phyloP scores from a whole-genome alignment of 2,113 vertebrate species.

The Phocoena sinus region DNA sequence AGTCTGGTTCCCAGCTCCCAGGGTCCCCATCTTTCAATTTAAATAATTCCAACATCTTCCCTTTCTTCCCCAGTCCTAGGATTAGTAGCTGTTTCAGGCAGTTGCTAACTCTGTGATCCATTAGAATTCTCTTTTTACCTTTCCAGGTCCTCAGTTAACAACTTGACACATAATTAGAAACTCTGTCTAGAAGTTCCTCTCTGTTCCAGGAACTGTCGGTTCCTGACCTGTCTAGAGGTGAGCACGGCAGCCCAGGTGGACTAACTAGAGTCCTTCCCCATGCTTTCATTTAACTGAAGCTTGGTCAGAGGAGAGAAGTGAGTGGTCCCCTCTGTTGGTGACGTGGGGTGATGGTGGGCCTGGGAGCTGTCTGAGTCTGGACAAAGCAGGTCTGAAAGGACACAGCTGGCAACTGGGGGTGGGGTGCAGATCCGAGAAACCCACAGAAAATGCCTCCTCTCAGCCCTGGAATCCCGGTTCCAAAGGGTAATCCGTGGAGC shows the following conservation, averaged over 20 bases:
- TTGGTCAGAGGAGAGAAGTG: neutral
- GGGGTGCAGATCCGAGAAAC: neutral
- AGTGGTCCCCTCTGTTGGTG: neutral
- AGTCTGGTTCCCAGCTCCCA: neutral
- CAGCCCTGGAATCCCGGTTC: neutral
- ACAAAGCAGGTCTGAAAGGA: neutral
- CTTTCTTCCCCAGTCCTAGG: neutral
- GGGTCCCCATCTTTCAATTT: neutral
- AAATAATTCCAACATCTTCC: neutral
- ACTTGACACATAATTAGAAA: neutral
- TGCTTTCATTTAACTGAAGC: neutral
- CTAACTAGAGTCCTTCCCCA: neutral
- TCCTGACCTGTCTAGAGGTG: neutral
- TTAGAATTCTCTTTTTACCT: neutral
- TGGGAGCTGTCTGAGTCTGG: neutral
- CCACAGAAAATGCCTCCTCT: neutral
- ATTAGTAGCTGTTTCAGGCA: neutral
- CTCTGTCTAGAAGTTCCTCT: neutral
- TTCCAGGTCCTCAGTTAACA: neutral
- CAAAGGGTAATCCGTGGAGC: fast-evolving
- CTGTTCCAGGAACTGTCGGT: neutral
- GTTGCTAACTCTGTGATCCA: neutral
- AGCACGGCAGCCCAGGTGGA: neutral
- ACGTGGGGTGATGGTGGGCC: neutral
- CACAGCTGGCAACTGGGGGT: too few species aligned